A percentile compares a stretch with the other conserved stretches of the same genome.
Conservation (phyloP, 2,113 vertebrate genomes). For the Lepidothrix coronata region DNA sequence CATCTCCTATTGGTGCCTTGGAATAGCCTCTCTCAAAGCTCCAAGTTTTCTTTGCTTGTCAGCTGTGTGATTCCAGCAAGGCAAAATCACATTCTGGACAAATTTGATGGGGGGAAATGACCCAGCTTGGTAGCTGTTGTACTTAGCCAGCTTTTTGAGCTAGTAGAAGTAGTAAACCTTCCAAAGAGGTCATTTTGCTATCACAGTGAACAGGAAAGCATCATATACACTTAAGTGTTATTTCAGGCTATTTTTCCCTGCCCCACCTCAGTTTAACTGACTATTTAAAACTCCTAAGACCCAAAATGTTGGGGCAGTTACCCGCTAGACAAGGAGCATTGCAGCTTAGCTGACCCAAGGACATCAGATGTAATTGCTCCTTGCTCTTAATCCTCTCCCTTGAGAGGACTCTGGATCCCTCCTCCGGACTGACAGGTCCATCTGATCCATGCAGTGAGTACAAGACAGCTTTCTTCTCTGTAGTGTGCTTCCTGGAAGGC, state of each 20-base stretch:
- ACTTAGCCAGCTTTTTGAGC: not conserved
- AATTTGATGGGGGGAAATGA: not conserved
- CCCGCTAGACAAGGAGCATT: not conserved
- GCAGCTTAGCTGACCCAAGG: not conserved
- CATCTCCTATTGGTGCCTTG: not conserved
- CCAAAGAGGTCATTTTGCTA: not conserved
- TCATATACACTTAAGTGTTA: not conserved
- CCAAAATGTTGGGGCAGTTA: not conserved
- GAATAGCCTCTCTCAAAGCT: not conserved
- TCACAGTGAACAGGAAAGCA: not conserved
- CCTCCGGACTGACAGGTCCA: not conserved
- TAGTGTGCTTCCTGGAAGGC: not conserved
- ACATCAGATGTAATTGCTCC: not conserved
- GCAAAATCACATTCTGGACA: not conserved
- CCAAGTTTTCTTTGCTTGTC: not conserved
- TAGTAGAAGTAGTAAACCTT: not conserved
- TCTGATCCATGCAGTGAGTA: not conserved
- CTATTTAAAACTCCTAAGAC: not conserved
- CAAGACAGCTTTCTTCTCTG: not conserved
- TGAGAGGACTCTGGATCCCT: not conserved
- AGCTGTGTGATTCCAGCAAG: not conserved
- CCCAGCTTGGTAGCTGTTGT: not conserved
- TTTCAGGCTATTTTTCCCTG: not conserved
- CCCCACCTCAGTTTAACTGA: not conserved
- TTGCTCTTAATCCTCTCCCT: not conserved